These are phyloP conservation scores for Linepithema humile DNA, from an alignment of 1,140 invertebrate species.

Conservation along the genomic window DNA sequence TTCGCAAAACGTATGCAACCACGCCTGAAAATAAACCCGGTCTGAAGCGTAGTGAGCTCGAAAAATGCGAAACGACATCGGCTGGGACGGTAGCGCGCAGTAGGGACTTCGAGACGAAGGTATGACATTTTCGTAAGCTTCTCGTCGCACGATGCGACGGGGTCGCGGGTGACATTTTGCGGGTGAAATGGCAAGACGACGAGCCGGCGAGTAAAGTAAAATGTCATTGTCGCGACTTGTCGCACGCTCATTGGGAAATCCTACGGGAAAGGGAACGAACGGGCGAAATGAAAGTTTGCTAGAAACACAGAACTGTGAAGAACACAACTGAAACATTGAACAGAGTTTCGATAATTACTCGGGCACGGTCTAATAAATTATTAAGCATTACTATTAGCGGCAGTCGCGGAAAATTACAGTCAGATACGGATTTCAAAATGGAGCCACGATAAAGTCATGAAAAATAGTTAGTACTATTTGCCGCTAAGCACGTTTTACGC, in stretches of 20 bases:
- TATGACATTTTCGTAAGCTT: slow-evolving; percentile 62
- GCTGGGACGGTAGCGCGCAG: slow-evolving; percentile 12
- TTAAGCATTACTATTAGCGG: slow-evolving; percentile 14
- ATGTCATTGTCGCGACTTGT: slow-evolving; percentile 67
- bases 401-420: neutral
- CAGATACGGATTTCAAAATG: slow-evolving; percentile 2
- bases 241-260: slow-evolving; percentile 18
- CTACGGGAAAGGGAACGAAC: neutral
- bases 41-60: slow-evolving; percentile 31
- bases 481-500: neutral
- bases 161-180: slow-evolving; percentile 62
- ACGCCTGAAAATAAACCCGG: slow-evolving; percentile 44
- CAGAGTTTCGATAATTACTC: slow-evolving; percentile 23
- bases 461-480: slow-evolving; percentile 5
- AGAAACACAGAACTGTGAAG: neutral
- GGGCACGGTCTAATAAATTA: slow-evolving; percentile 1
- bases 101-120: slow-evolving; percentile 31
- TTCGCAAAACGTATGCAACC: slow-evolving; percentile 35
- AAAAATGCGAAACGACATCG: slow-evolving; percentile 52
- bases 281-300: slow-evolving; percentile 13
- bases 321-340: slow-evolving; percentile 16
- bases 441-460: slow-evolving; percentile 3
- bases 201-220: slow-evolving; percentile 54
- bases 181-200: slow-evolving; percentile 65
- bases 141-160: slow-evolving; percentile 18